A percentile compares a stretch with the other conserved stretches of the same genome.
Evolutionary conservation across 2,888 invertebrate species (phyloP).

Genomic region (Drosophila neonasuta): DNA sequence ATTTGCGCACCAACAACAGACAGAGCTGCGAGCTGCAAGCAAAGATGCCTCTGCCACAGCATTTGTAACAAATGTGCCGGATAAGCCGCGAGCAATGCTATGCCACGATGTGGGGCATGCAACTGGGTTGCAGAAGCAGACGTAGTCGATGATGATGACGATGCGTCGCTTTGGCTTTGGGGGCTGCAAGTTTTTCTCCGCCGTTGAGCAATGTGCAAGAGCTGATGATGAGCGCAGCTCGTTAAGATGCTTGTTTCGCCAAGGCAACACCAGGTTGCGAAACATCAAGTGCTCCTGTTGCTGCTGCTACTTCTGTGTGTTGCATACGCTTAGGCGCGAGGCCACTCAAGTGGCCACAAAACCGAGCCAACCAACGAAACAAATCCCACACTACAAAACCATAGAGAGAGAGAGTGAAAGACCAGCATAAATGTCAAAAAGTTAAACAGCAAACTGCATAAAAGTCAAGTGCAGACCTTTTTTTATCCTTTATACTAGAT

Average conservation of each 20-base stretch:
- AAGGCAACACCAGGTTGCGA: slow-evolving; percentile 39
- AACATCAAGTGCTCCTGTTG: slow-evolving; percentile 22
- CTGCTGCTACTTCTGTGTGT: background rate
- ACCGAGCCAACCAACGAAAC: slow-evolving; percentile 21
- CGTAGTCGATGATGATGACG: slow-evolving; percentile 8
- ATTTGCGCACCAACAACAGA: slow-evolving; percentile 64
- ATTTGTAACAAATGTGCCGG: slow-evolving; percentile 36
- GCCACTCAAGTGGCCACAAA: slow-evolving; percentile 36
- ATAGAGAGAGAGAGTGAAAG: background rate
- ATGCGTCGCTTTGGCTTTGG: slow-evolving; percentile 25
- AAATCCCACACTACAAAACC: slow-evolving; percentile 16
- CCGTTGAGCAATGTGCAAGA: slow-evolving; percentile 48
- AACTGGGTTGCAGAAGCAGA: background rate
- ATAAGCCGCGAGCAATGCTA: slow-evolving; percentile 41
- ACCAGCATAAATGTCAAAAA: slow-evolving; percentile 62
- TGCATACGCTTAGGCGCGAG: slow-evolving; percentile 61
- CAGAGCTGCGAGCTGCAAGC: slow-evolving; percentile 25
- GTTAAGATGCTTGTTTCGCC: slow-evolving; percentile 56
- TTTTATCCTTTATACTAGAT: slow-evolving; percentile 1
- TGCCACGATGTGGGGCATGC: slow-evolving; percentile 26
- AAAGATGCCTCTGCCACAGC: slow-evolving; percentile 37
- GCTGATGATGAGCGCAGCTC: slow-evolving; percentile 52
- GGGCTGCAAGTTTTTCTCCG: slow-evolving; percentile 43
- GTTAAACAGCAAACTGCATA: slow-evolving; percentile 56
- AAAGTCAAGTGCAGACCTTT: slow-evolving; percentile 53